Percentiles rank a stretch among this genome's conserved stretches.
Conservation (phyloP, 2,797 vertebrate genomes). For the Anguilla obscura region DNA sequence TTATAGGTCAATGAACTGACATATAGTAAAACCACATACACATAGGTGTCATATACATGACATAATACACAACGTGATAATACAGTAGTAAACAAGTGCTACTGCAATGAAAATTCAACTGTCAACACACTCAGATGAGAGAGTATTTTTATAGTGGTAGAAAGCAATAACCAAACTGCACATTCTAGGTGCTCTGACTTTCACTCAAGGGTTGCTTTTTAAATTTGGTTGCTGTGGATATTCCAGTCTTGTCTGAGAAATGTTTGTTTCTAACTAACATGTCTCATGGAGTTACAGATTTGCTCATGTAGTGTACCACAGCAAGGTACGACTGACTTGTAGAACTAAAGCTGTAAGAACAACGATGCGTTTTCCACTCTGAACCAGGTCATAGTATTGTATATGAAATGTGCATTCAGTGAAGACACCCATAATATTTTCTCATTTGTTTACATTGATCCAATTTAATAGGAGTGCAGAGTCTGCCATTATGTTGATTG, state of each 20-base stretch:
- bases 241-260: no score
- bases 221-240: background rate
- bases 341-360: no score
- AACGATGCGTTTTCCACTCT: background rate
- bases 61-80: background rate
- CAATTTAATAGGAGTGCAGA: no score
- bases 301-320: no score
- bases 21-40: background rate
- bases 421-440: background rate
- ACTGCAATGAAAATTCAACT: background rate
- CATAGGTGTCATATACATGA: background rate
- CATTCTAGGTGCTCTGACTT: background rate
- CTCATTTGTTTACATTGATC: background rate
- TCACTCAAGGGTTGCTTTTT: background rate
- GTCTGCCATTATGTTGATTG: background rate
- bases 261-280: no score
- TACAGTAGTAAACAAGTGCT: background rate
- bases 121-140: background rate
- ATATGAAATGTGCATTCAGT: no score
- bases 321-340: no score
- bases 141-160: background rate
- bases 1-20: background rate
- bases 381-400: no score
- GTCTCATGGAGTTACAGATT: no score
- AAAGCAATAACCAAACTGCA: background rate